Conservation (phyloP, 2,888 invertebrate species). For the Alviniconcha strummeri region DNA sequence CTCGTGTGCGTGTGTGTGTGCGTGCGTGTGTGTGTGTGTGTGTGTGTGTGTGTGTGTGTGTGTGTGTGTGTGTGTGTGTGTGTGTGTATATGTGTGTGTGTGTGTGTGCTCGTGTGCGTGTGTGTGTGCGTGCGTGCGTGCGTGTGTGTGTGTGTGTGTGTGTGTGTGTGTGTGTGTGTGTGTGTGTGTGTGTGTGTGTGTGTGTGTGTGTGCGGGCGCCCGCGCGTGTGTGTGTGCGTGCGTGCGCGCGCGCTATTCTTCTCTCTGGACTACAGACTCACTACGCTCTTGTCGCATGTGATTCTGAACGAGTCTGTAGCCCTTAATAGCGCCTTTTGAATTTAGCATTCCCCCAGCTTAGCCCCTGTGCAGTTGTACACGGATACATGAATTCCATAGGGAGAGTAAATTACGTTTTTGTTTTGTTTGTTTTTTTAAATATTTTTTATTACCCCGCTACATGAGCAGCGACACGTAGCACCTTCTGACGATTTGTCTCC, state of each 20-base stretch:
- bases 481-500: too few species aligned
- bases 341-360: too few species aligned
- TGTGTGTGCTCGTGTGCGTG: slow-evolving; percentile 5
- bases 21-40: background rate
- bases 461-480: too few species aligned
- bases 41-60: background rate
- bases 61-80: slow-evolving; percentile 18
- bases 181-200: slow-evolving; percentile 23
- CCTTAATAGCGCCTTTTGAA: too few species aligned
- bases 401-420: background rate
- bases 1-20: too few species aligned
- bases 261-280: background rate
- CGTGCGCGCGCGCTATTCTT: background rate
- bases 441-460: background rate
- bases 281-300: background rate
- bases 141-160: background rate
- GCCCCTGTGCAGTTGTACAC: background rate
- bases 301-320: too few species aligned
- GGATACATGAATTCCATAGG: too few species aligned
- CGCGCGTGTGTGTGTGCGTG: background rate
- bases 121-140: background rate
- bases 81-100: slow-evolving; percentile 21
- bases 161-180: slow-evolving; percentile 24
- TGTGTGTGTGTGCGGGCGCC: background rate
- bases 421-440: background rate